Conservation (phyloP, 2,888 invertebrate species). For the Caenorhabditis sp. region DNA sequence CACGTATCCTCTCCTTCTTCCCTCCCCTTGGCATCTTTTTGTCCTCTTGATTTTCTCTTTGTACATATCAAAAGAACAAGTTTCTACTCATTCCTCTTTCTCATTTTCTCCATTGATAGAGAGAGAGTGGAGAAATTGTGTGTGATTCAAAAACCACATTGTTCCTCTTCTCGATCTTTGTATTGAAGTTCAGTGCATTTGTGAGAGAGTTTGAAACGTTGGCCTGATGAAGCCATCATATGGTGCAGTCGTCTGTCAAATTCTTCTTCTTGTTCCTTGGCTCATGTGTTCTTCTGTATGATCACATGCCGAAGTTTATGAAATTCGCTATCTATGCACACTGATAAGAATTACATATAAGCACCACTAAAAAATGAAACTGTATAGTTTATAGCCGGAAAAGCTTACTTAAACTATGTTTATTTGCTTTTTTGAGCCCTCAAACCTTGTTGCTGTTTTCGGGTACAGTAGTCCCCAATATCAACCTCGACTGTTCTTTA, state of each 20-base stretch:
- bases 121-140: neutral
- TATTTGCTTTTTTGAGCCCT: no score
- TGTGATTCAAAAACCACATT: constrained; percentile 37
- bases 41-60: neutral
- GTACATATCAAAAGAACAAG: constrained; percentile 37
- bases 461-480: neutral
- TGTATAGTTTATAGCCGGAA: constrained; percentile 4
- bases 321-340: neutral
- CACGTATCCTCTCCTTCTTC: neutral
- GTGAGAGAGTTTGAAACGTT: constrained; percentile 17
- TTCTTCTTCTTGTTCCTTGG: constrained; percentile 16
- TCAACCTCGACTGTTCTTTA: no score
- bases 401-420: neutral
- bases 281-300: constrained; percentile 27
- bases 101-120: no score
- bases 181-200: constrained; percentile 15
- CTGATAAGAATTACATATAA: constrained; percentile 4
- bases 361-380: neutral
- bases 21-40: constrained; percentile 2
- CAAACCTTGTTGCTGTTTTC: neutral
- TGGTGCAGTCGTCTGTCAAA: neutral
- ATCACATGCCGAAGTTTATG: constrained; percentile 35
- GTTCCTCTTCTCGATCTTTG: constrained; percentile 31
- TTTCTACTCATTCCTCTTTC: constrained; percentile 15
- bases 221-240: constrained; percentile 28